Percentiles rank a stretch among this genome's conserved stretches.
Conservation (phyloP, 2,113 vertebrate genomes). For the Petroica traversi region DNA sequence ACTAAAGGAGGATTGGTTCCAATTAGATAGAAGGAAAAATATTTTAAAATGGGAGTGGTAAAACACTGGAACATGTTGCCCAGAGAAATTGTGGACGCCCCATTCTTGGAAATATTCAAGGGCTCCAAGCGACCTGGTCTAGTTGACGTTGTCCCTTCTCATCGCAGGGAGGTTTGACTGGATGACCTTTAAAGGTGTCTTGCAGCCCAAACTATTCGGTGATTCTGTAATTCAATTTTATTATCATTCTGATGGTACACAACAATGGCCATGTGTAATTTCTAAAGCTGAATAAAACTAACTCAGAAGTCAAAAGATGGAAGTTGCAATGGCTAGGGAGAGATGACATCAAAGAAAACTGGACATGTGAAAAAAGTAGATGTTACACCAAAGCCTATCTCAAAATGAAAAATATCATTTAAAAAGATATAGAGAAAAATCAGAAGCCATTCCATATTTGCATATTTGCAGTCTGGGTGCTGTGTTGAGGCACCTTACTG, state of each 20-base stretch:
- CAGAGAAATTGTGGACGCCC: neutral
- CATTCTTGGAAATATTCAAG: neutral
- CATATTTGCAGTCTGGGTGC: neutral
- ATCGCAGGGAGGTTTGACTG: neutral
- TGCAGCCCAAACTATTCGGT: neutral
- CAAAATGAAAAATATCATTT: neutral
- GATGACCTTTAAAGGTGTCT: neutral
- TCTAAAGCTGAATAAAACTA: neutral
- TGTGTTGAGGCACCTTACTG: neutral
- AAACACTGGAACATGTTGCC: neutral
- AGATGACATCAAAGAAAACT: neutral
- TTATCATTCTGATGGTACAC: neutral
- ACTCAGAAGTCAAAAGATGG: neutral
- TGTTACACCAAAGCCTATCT: neutral
- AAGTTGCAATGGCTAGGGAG: neutral
- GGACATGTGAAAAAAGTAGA: neutral
- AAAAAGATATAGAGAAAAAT: neutral
- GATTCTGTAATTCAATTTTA: neutral
- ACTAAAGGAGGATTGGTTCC: neutral
- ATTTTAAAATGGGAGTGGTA: neutral
- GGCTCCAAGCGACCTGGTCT: neutral
- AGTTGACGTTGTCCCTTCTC: neutral
- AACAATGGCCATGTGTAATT: neutral
- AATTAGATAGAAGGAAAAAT: neutral
- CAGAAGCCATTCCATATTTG: neutral